phyloP scores from a whole-genome alignment of 1,140 invertebrate genomes.

The Neodiprion pinetum region DNA sequence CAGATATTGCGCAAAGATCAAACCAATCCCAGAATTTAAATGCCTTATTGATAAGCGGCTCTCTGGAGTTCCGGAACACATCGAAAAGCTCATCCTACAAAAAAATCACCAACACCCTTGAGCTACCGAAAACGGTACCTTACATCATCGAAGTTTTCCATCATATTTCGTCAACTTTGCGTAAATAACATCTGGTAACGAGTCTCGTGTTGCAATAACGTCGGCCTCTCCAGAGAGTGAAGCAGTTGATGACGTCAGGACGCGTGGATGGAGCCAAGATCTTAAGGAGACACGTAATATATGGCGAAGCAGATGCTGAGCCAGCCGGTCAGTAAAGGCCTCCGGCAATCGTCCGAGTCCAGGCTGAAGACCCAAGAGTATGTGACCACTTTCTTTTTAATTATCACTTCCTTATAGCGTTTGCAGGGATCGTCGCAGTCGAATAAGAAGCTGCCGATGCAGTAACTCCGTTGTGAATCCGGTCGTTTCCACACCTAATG shows the following conservation, averaged over 20 bases:
- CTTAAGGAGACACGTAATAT: constrained; percentile 2
- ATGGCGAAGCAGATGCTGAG: constrained; percentile 6
- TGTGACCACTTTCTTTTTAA: constrained; percentile 37
- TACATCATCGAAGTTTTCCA: too few relatives aligned
- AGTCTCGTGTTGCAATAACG: background rate
- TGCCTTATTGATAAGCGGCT: too few relatives aligned
- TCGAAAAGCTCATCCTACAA: too few relatives aligned
- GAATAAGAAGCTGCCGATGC: constrained; percentile 22
- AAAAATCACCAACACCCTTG: too few relatives aligned
- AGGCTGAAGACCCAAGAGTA: constrained; percentile 7
- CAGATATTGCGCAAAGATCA: too few relatives aligned
- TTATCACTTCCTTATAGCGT: constrained; percentile 38
- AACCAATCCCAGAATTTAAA: too few relatives aligned
- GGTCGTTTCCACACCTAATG: constrained; percentile 39
- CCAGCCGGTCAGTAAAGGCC: background rate
- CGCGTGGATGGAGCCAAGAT: constrained; percentile 1
- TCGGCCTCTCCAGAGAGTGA: background rate
- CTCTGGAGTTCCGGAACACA: too few relatives aligned
- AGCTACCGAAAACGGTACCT: too few relatives aligned
- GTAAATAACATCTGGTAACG: too few relatives aligned
- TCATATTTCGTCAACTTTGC: too few relatives aligned
- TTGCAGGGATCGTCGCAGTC: constrained; percentile 16
- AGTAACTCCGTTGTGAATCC: constrained; percentile 38
- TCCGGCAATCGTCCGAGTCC: background rate
- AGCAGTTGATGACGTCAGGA: background rate